Base-by-base conservation (phyloP, 2,797 vertebrate genomes). In the Perodicticus potto region DNA sequence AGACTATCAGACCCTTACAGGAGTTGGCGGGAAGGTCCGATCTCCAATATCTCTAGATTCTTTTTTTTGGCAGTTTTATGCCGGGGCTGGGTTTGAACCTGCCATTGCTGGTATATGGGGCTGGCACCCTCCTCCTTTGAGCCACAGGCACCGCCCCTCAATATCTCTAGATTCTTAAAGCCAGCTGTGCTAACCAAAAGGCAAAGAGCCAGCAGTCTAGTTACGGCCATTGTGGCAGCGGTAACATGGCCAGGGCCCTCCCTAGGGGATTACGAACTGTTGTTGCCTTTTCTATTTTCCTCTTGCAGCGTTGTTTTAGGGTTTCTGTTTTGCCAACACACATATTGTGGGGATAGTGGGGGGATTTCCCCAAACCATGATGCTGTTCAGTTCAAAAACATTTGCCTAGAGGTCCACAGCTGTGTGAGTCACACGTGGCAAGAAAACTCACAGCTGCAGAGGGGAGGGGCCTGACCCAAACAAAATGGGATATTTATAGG, bases 321-420 rank as follows among this genome's bases (percentile, higher is more conserved):
- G 61, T 63, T 86, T 97, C 80, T 95, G 81, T 61, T 86, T 63
- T 92, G 91, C 90, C 81, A 61, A 70, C 73, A 53, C 73, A 4
- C 19, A n/a, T 19, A 4, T 93, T 81, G 69, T 82, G 92, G 95
- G 61, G 94, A 96, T 86, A 12, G 32, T n/a, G 40, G 59, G 94
- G 97, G 97, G 93, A 93, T 74, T 96, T 80, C 97, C 96, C 97
- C 59, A 32, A 82, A 69, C 86, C 34, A 0, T n/a, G 82, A 81
- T 23, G 82, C 78, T 45, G 45, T 94, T 93, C 92, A 53, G 20
- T 92, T 96, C 88, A 70, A 81, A 97, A 87, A 70, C 34, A 93
- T 95, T 91, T 76, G 95, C 92, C 96, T 92, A 73, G 43, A 92
- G 85, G 81, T 82, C 88, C 53, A 37, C 91, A 70, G 61, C 89